Evolutionary conservation across 2,797 vertebrate species (phyloP).

Genomic region (Micromesistius poutassou): DNA sequence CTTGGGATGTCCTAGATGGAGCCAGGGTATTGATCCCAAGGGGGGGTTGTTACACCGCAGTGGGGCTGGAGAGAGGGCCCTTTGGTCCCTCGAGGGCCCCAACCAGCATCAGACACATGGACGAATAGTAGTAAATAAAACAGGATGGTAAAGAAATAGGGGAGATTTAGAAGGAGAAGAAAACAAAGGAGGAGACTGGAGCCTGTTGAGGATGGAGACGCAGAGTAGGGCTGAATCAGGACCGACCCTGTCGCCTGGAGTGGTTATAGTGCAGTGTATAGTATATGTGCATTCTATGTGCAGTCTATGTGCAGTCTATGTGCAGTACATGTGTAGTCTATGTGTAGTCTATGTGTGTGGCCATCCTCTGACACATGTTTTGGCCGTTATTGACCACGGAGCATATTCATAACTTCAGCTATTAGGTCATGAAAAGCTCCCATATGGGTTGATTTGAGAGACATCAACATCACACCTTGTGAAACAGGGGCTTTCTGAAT

Average conservation of each 20-base stretch:
- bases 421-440: no score
- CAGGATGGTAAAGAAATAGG: background rate
- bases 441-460: background rate
- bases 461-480: background rate
- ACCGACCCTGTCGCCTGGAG: background rate
- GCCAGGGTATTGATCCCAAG: no score
- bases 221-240: background rate
- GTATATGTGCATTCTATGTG: no score
- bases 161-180: background rate
- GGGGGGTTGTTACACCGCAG: background rate
- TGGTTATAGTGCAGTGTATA: background rate
- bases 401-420: background rate
- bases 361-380: no score
- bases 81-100: no score
- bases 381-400: no score
- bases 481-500: background rate
- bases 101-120: background rate
- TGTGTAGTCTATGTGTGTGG: background rate
- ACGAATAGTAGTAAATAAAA: no score
- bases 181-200: background rate
- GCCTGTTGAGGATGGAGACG: background rate
- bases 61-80: background rate
- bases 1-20: background rate
- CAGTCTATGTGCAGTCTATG: no score
- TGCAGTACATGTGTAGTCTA: no score